These are phyloP conservation scores for Mythimna vitellina DNA, from an alignment of 2,888 invertebrate species.

Conservation along the genomic window DNA sequence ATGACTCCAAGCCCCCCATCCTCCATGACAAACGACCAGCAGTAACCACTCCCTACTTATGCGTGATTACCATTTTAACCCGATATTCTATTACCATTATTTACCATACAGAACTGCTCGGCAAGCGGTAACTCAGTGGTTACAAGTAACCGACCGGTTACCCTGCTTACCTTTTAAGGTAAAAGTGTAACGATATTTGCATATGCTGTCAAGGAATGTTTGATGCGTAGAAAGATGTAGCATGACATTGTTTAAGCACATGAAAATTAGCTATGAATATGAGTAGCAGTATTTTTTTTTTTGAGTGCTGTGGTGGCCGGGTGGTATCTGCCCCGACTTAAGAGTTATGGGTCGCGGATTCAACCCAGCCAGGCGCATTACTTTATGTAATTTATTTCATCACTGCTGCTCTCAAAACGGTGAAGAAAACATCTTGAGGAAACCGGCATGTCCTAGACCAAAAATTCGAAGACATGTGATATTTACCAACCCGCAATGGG, in stretches of 20 bases:
- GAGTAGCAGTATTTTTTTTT: background rate
- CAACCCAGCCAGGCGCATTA: too few relatives aligned
- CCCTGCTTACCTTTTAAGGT: constrained; percentile 45
- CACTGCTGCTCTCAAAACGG: too few relatives aligned
- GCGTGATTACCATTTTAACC: constrained; percentile 56
- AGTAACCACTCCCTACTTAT: constrained; percentile 36
- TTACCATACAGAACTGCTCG: constrained; percentile 47
- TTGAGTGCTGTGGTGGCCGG: too few relatives aligned
- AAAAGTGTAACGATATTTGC: constrained; percentile 53
- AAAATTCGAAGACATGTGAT: too few relatives aligned
- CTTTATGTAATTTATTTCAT: too few relatives aligned
- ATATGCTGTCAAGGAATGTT: constrained; percentile 39
- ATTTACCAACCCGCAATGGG: too few relatives aligned
- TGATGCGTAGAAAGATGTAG: constrained; percentile 17
- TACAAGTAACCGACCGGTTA: constrained; percentile 39
- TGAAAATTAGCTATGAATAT: background rate
- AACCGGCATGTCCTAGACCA: too few relatives aligned
- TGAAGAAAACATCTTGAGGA: too few relatives aligned
- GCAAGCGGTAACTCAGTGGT: constrained; percentile 45
- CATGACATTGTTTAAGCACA: background rate
- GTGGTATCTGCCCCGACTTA: too few relatives aligned
- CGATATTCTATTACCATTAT: constrained; percentile 58
- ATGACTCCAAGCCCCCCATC: constrained; percentile 13
- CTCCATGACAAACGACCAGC: constrained; percentile 11
- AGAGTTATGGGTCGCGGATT: too few relatives aligned